Evolutionary conservation across 2,797 vertebrate species (phyloP), one percentile per base, ranked within the genome.

Genomic region (Sebastes steindachneri): DNA sequence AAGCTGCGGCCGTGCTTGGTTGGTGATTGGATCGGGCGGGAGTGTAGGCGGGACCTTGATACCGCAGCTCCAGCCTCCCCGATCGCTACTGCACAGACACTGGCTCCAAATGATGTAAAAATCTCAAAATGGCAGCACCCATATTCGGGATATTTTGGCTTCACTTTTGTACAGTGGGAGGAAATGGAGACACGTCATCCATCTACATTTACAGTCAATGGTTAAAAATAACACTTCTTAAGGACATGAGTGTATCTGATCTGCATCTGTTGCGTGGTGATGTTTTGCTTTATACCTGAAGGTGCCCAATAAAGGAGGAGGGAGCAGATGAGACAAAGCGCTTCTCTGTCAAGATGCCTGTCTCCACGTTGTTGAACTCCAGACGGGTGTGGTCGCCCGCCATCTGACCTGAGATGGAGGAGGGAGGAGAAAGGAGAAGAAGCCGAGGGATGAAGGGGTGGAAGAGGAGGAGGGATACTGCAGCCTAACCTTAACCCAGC

Each of bases 311-410:
- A 84, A 98, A 99, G 83, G 97, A 97, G 55, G 98, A 99, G 0
- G 98, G 98, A 29, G 97, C 95, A 1, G 97, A 95, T 0, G 98
- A 97, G 84, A 97, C 96, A 74, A 98, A 99, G 1, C 98, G 97
- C 4, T 97, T 97, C 93, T 99, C 98, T 0, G 98, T 99, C 95
- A 99, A 96, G 91, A 98, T 98, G 17, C 98, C 98, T 0, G 98
- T 99, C 93, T 99, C 98, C 0, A 99, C 96, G 41, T 99, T 99
- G 95, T 97, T 98, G 93, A 99, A 99, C 93, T 99, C 98, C 79
- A 99, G 89, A 9, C 98, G 98, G 14, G 98, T 99, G 77, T 99
- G 98, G 86, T 99, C 98, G 1, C 98, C 98, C 12, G 96, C 97
- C 98, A 99, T 99, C 1, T 97, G 96, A 87, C 98, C 98, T 99